Evolutionary conservation across 2,888 invertebrate species (phyloP).

Genomic region (Dromius quadrimaculatus): DNA sequence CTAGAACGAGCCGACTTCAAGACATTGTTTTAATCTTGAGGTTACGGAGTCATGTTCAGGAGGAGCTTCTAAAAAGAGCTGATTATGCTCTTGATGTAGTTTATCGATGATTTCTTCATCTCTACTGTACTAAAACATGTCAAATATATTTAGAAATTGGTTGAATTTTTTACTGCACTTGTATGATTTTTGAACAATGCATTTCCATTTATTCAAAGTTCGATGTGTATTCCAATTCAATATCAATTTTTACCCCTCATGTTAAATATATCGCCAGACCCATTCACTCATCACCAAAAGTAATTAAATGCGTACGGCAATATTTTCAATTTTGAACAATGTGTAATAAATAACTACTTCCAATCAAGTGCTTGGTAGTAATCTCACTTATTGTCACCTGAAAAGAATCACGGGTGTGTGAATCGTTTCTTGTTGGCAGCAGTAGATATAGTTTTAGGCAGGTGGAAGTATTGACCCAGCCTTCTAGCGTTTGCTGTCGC

Average conservation of each 20-base stretch:
- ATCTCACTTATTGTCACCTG: neutral
- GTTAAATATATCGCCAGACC: neutral
- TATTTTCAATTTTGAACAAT: no score
- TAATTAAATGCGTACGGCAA: conserved; percentile 2
- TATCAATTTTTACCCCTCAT: neutral
- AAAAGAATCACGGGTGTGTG: no score
- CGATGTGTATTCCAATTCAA: conserved; percentile 3
- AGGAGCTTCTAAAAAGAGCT: neutral
- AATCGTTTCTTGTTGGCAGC: neutral
- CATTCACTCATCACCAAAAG: neutral
- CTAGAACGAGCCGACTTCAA: neutral
- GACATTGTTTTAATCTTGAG: conserved; percentile 11
- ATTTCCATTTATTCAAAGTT: neutral
- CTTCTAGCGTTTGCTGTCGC: conserved; percentile 54
- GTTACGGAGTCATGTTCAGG: neutral
- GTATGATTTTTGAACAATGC: conserved; percentile 10
- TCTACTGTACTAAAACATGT: no score
- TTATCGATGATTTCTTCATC: neutral
- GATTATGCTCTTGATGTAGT: neutral
- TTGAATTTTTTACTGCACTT: no score
- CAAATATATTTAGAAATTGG: no score
- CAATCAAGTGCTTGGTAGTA: neutral
- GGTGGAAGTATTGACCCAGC: conserved; percentile 6
- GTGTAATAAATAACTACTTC: neutral
- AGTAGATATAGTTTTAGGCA: conserved; percentile 1